Conservation (phyloP, 2,113 vertebrate genomes). For the Gallinago jamesoni region DNA sequence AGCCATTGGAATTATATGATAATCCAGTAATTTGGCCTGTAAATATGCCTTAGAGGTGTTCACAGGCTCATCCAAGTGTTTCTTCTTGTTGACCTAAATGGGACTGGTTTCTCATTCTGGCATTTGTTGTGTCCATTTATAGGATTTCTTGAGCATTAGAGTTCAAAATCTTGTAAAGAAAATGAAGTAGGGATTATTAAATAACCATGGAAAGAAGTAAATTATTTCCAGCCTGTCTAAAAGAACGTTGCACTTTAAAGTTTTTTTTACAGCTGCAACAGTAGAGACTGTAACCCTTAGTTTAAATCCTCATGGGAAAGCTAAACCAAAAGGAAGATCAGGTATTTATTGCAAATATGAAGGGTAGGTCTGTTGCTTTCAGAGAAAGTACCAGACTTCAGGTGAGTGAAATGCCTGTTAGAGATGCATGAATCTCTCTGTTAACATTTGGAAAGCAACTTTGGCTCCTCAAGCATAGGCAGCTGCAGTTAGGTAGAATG, state of each 20-base stretch:
- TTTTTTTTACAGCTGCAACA: background rate
- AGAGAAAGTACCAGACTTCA: background rate
- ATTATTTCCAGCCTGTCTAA: background rate
- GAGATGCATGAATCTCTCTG: background rate
- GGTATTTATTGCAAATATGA: background rate
- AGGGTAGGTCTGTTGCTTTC: background rate
- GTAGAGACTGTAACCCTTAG: background rate
- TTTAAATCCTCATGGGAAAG: background rate
- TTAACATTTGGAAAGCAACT: background rate
- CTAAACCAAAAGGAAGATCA: background rate
- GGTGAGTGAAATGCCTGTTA: background rate
- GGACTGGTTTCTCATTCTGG: background rate
- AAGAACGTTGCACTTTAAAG: background rate
- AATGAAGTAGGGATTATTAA: background rate
- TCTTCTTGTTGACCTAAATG: background rate
- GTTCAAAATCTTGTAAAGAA: background rate
- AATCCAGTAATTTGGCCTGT: background rate
- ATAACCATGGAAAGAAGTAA: background rate
- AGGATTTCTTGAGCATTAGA: background rate
- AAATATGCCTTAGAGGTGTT: background rate
- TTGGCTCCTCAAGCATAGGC: background rate
- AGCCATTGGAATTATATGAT: background rate
- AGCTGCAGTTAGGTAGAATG: background rate
- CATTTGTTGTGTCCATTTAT: background rate
- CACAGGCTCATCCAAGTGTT: background rate